Evolutionary conservation across 2,113 vertebrate species (phyloP).

Genomic region (Antechinus stuartii): DNA sequence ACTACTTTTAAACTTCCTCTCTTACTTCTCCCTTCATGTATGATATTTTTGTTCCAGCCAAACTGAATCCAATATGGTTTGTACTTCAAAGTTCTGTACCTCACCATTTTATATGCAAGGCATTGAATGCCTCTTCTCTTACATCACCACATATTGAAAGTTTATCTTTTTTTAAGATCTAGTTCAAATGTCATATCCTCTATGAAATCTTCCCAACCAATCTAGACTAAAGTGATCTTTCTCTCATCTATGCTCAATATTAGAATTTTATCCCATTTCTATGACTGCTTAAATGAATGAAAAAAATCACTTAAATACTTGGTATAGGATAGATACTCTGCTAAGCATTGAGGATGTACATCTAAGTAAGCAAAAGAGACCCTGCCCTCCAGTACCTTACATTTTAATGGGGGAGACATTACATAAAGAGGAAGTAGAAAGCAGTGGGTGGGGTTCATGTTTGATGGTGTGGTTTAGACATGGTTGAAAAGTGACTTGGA

Average conservation of each 20-base stretch:
- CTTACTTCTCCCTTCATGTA: not conserved
- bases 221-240: not conserved
- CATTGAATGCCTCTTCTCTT: conserved; percentile 5
- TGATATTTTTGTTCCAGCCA: not conserved
- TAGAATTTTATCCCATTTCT: not conserved
- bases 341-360: not conserved
- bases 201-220: not conserved
- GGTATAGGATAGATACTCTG: not conserved
- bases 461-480: not conserved
- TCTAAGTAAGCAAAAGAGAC: not conserved
- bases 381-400: not conserved
- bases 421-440: not conserved
- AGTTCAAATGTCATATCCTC: not conserved
- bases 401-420: not conserved
- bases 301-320: not conserved
- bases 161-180: not conserved
- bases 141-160: conserved; percentile 22
- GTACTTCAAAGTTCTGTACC: not conserved
- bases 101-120: not conserved
- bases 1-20: not conserved
- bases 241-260: not conserved
- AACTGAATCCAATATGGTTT: not conserved
- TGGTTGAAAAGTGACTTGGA: not conserved
- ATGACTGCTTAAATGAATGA: not conserved
- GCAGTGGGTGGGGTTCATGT: not conserved